Percentiles rank a stretch among this genome's conserved stretches.
These are phyloP conservation scores for Simalia tracyae DNA, from an alignment of 2,797 vertebrate species.

Conservation along the genomic window DNA sequence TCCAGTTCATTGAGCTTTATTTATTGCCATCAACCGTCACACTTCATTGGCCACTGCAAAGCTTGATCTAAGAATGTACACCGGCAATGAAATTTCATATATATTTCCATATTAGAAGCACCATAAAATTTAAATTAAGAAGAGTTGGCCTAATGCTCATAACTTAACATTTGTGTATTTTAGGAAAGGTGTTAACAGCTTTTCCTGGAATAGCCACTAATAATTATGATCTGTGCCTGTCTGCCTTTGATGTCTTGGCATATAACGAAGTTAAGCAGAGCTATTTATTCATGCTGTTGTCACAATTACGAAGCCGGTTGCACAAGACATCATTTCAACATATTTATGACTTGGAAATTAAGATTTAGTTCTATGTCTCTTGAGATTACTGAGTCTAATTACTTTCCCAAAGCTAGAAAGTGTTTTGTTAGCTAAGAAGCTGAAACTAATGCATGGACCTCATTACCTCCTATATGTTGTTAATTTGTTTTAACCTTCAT, in stretches of 20 bases:
- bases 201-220: slow-evolving; percentile 20
- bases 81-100: slow-evolving; percentile 67
- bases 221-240: slow-evolving; percentile 13
- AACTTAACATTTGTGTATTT: slow-evolving; percentile 58
- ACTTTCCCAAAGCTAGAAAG: background rate
- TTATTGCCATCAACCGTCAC: slow-evolving; percentile 73
- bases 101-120: slow-evolving; percentile 73
- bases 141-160: slow-evolving; percentile 54
- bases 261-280: slow-evolving; percentile 32
- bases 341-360: slow-evolving; percentile 44
- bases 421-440: background rate
- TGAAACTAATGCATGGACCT: background rate
- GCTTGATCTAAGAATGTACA: slow-evolving; percentile 65
- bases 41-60: slow-evolving; percentile 66
- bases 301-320: slow-evolving; percentile 25
- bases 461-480: background rate
- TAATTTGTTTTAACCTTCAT: background rate
- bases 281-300: slow-evolving; percentile 34
- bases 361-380: slow-evolving; percentile 8
- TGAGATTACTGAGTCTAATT: background rate
- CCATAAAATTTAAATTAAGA: slow-evolving; percentile 75
- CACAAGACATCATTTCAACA: slow-evolving; percentile 30
- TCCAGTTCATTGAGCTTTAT: slow-evolving; percentile 46
- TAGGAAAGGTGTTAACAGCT: slow-evolving; percentile 45
- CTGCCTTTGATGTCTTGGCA: slow-evolving; percentile 33